phyloP scores from a whole-genome alignment of 1,140 invertebrate genomes.

The Mactra quadrangularis region DNA sequence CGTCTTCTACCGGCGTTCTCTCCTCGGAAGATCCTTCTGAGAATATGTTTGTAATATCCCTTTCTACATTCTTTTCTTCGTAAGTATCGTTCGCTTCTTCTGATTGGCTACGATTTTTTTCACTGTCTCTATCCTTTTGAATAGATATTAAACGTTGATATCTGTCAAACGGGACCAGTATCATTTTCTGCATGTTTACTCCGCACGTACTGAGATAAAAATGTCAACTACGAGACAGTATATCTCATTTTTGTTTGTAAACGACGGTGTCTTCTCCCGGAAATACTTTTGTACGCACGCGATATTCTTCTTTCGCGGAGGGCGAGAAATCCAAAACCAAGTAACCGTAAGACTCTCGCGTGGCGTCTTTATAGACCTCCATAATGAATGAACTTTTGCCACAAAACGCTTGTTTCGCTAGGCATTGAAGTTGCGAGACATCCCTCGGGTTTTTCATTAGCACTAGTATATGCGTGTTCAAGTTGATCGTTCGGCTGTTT shows the following conservation, averaged over 20 bases:
- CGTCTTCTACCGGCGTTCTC: neutral
- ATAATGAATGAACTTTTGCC: constrained; percentile 1
- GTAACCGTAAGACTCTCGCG: constrained; percentile 1
- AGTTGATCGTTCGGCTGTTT: constrained; percentile 2
- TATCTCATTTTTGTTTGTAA: neutral
- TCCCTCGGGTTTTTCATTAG: neutral
- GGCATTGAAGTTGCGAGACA: constrained; percentile 28
- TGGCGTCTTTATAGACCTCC: constrained; percentile 50
- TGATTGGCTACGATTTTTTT: neutral
- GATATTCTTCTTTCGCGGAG: neutral
- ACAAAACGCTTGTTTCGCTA: constrained; percentile 18
- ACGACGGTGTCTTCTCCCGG: constrained; percentile 25
- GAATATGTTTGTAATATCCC: neutral
- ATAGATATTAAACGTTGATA: neutral
- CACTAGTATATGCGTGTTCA: neutral
- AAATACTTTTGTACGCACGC: constrained; percentile 15
- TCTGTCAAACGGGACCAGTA: neutral
- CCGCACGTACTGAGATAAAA: neutral
- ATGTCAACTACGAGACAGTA: neutral
- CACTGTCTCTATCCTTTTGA: neutral
- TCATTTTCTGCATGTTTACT: neutral
- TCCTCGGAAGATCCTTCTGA: neutral
- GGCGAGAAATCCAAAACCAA: constrained; percentile 28
- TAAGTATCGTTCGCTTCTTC: neutral
- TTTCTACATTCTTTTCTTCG: neutral